A percentile compares a stretch with the other conserved stretches of the same genome.
phyloP scores from a whole-genome alignment of 2,888 invertebrate genomes.

The Reticulitermes lucifugus region DNA sequence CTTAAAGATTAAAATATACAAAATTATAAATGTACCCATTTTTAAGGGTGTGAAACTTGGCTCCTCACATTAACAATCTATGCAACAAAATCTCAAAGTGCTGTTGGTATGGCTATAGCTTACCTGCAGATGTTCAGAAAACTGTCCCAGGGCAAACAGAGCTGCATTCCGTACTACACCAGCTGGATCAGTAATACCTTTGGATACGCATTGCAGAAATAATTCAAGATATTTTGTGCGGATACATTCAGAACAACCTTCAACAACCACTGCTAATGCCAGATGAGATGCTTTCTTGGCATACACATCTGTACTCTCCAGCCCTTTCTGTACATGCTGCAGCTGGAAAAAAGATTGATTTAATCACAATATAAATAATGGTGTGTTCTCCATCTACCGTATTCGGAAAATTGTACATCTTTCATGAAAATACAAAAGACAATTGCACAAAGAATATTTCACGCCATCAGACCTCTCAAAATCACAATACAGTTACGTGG shows the following conservation, averaged over 20 bases:
- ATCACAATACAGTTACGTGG: too few species aligned
- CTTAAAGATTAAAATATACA: too few species aligned
- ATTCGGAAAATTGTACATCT: too few species aligned
- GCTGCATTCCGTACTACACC: conserved; percentile 79
- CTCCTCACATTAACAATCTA: too few species aligned
- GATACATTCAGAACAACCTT: conserved; percentile 83
- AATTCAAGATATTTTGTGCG: conserved; percentile 76
- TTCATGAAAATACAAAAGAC: too few species aligned
- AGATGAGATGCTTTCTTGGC: conserved; percentile 79
- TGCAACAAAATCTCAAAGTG: too few species aligned
- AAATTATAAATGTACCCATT: too few species aligned
- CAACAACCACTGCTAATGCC: conserved; percentile 79
- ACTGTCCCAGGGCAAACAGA: conserved; percentile 83
- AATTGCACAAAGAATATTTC: too few species aligned
- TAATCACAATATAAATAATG: too few species aligned
- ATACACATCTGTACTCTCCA: conserved; percentile 71
- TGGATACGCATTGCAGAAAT: conserved; percentile 76
- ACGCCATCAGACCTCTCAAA: too few species aligned
- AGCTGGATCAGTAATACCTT: conserved; percentile 74
- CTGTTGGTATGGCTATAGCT: background rate
- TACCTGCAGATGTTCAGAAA: conserved; percentile 81
- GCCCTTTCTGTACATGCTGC: conserved; percentile 72
- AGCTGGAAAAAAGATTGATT: conserved; percentile 60
- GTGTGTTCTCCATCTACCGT: too few species aligned
- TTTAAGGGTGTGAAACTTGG: too few species aligned